Evolutionary conservation across 2,888 invertebrate genomes (phyloP).

Genomic region (Stenoptilia bipunctidactyla): DNA sequence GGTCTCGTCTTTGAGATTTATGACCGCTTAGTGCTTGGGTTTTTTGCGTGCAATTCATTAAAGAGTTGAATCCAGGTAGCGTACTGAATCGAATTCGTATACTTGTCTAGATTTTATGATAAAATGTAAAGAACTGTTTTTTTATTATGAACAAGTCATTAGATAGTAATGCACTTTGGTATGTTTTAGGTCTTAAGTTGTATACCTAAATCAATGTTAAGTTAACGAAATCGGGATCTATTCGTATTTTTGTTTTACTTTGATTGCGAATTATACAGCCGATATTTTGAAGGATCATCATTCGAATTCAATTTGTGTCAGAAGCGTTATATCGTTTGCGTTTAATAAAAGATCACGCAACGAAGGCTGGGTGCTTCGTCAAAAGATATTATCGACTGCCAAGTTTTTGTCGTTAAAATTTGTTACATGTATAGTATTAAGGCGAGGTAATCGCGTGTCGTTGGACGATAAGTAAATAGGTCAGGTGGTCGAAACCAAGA

Average conservation of each 20-base stretch:
- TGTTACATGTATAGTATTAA: background rate
- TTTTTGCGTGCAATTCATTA: slow-evolving; percentile 35
- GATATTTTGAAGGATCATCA: too few species aligned
- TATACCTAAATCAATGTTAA: too few species aligned
- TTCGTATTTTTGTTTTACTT: too few species aligned
- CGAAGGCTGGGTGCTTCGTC: slow-evolving; percentile 5
- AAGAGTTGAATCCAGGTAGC: slow-evolving; percentile 42
- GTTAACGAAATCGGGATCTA: too few species aligned
- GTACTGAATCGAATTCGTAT: slow-evolving; percentile 15
- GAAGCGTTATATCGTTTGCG: slow-evolving; percentile 6
- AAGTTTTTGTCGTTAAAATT: slow-evolving; percentile 12
- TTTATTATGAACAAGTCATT: too few species aligned
- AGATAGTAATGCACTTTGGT: too few species aligned
- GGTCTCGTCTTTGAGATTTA: slow-evolving; percentile 44
- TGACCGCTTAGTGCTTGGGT: slow-evolving; percentile 30
- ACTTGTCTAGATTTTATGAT: background rate
- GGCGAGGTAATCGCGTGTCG: slow-evolving; percentile 34
- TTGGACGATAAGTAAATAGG: slow-evolving; percentile 37
- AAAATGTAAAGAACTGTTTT: too few species aligned
- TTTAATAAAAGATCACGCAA: slow-evolving; percentile 6
- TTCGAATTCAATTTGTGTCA: background rate
- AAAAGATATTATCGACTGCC: slow-evolving; percentile 16
- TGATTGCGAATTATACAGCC: too few species aligned
- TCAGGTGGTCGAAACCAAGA: slow-evolving; percentile 31
- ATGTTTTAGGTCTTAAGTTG: too few species aligned